A percentile compares a stretch with the other conserved stretches of the same genome.
Evolutionary conservation across 2,888 invertebrate species (phyloP).

Genomic region (Hedya salicella): DNA sequence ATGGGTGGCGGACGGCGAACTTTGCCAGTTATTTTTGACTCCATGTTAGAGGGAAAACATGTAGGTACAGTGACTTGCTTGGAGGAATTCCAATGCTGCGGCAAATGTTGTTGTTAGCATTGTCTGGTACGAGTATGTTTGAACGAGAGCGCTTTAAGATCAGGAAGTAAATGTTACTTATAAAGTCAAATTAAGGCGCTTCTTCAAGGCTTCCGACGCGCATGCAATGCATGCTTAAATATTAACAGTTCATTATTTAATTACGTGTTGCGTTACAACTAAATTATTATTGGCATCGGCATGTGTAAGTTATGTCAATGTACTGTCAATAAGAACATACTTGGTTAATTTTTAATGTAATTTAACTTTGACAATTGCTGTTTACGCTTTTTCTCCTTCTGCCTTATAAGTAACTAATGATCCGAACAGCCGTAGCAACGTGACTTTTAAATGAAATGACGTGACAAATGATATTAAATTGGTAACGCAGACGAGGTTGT

Average conservation of each 20-base stretch:
- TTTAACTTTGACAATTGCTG: too few relatives aligned
- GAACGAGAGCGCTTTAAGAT: not conserved
- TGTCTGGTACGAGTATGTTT: conserved; percentile 18
- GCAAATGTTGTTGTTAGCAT: not conserved
- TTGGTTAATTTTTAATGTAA: too few relatives aligned
- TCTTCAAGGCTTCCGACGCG: conserved; percentile 24
- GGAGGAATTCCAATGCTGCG: conserved; percentile 37
- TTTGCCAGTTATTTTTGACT: conserved; percentile 62
- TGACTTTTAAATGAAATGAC: conserved; percentile 18
- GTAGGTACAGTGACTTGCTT: conserved; percentile 33
- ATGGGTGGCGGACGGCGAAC: conserved; percentile 60
- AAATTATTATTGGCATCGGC: too few relatives aligned
- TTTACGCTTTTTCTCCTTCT: too few relatives aligned
- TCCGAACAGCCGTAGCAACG: conserved; percentile 11
- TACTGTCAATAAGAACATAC: too few relatives aligned
- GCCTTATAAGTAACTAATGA: conserved; percentile 12
- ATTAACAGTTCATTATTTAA: not conserved
- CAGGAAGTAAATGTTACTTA: conserved; percentile 28
- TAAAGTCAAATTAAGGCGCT: conserved; percentile 25
- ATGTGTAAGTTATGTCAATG: too few relatives aligned
- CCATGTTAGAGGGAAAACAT: conserved; percentile 43
- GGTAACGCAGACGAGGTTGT: conserved; percentile 21
- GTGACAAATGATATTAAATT: conserved; percentile 39
- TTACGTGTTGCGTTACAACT: too few relatives aligned
- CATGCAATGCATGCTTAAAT: conserved; percentile 2